These are phyloP conservation scores for Limosa lapponica DNA, from an alignment of 2,797 vertebrate species.

Conservation along the genomic window DNA sequence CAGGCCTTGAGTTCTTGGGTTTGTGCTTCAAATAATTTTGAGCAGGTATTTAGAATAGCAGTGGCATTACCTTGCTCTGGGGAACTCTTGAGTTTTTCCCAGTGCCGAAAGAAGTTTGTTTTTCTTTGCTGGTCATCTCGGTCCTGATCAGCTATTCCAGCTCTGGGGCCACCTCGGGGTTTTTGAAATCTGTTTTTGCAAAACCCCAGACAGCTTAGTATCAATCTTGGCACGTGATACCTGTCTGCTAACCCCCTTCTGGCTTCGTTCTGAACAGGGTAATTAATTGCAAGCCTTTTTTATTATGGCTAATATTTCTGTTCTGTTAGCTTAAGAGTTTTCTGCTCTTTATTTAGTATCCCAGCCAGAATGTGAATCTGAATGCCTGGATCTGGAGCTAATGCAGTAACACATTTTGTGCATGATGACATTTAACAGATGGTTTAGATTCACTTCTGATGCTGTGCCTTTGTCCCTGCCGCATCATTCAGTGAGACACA, in stretches of 20 bases:
- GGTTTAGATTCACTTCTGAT: slow-evolving; percentile 14
- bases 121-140: not conserved
- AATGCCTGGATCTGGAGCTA: not conserved
- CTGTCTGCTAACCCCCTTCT: not conserved
- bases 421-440: slow-evolving; percentile 49
- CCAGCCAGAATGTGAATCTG: not conserved
- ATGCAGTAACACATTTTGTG: not conserved
- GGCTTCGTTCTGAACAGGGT: not conserved
- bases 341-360: not conserved
- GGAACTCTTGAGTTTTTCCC: not conserved
- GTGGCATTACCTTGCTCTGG: not conserved
- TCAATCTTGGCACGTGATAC: not conserved
- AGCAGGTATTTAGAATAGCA: not conserved
- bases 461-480: slow-evolving; percentile 8
- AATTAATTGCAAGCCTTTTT: not conserved
- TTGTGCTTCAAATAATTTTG: not conserved
- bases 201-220: not conserved
- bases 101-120: not conserved
- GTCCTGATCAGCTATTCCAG: not conserved
- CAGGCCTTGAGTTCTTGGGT: not conserved
- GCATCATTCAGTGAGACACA: not conserved
- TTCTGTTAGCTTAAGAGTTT: slow-evolving; percentile 1
- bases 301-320: not conserved
- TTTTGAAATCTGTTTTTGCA: not conserved
- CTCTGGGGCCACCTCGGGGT: not conserved